A percentile compares a stretch with the other conserved stretches of the same genome.
These are phyloP conservation scores for Chromobotia macracanthus DNA, from an alignment of 2,797 vertebrate species.

Conservation along the genomic window DNA sequence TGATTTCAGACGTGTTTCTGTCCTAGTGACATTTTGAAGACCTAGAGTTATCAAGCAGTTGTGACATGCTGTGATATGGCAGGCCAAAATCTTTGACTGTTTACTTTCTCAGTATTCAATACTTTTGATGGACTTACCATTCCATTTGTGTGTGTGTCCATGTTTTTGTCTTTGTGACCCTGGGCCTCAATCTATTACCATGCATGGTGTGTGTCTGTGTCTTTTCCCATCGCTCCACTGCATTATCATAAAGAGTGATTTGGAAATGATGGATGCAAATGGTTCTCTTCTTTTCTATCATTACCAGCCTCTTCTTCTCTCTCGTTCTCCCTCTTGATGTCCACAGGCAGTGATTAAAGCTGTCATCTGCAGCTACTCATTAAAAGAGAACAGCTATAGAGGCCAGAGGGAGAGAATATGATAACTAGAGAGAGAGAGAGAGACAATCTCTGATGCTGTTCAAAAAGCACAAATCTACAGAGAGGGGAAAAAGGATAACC, in stretches of 20 bases:
- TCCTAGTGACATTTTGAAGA: neutral
- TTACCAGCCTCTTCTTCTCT: constrained; percentile 82
- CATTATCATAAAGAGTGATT: constrained; percentile 99
- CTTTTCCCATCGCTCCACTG: constrained; percentile 81
- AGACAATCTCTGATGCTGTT: constrained; percentile 4
- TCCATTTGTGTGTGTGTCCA: neutral
- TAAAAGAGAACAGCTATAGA: constrained; percentile 88
- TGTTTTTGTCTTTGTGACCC: constrained; percentile 77
- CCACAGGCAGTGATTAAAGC: constrained; percentile 99
- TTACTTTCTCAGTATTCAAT: neutral
- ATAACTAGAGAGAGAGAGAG: constrained; percentile 47
- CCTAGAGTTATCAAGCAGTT: neutral
- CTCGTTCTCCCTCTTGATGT: constrained; percentile 83
- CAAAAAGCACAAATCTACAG: constrained; percentile 20
- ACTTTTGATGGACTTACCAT: neutral
- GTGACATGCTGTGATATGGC: neutral
- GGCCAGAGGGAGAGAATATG: constrained; percentile 57
- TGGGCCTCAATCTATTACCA: constrained; percentile 83
- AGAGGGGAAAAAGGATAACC: neutral
- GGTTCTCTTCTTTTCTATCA: constrained; percentile 97
- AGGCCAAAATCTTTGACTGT: neutral
- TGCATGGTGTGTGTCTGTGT: constrained; percentile 78
- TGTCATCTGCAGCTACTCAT: constrained; percentile 99
- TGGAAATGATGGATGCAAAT: constrained; percentile 99
- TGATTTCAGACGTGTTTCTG: neutral